Conservation (phyloP, 2,888 invertebrate genomes). For the Mechanitis mazaeus region DNA sequence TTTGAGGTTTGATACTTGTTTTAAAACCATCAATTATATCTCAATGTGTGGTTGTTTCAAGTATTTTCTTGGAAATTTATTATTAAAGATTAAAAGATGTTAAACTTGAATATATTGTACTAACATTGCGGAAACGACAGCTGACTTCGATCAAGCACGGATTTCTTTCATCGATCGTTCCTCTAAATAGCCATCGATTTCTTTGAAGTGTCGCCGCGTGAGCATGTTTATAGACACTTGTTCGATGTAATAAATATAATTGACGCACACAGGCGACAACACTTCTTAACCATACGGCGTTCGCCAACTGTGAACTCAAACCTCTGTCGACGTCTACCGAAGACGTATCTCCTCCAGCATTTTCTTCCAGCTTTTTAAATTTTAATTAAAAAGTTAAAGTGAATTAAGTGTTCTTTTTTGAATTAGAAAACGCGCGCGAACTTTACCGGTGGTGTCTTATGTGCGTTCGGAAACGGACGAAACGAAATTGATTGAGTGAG, state of each 20-base stretch:
- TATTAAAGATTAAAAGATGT: neutral
- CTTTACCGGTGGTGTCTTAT: slow-evolving; percentile 42
- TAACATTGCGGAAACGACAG: slow-evolving; percentile 27
- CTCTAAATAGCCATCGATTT: slow-evolving; percentile 63
- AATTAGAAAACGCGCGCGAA: slow-evolving; percentile 51
- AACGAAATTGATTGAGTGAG: slow-evolving; percentile 51
- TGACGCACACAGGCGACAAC: slow-evolving; percentile 64
- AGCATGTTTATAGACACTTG: slow-evolving; percentile 64
- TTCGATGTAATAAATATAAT: slow-evolving; percentile 73
- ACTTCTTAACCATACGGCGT: slow-evolving; percentile 52
- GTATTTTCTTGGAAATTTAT: no score
- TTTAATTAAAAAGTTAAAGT: slow-evolving; percentile 33
- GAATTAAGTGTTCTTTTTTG: slow-evolving; percentile 34
- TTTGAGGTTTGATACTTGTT: neutral
- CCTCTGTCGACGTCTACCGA: slow-evolving; percentile 65
- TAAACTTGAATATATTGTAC: slow-evolving; percentile 19
- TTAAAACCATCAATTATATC: neutral
- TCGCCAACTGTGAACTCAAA: slow-evolving; percentile 65
- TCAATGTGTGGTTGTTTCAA: neutral
- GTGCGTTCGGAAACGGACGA: slow-evolving; percentile 43
- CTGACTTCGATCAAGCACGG: slow-evolving; percentile 27
- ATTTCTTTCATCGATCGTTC: slow-evolving; percentile 51
- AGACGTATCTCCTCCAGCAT: slow-evolving; percentile 59
- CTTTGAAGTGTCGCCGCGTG: slow-evolving; percentile 66
- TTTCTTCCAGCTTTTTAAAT: slow-evolving; percentile 42